Base-by-base conservation (phyloP, 2,888 invertebrate genomes). In the Macropis europaea region DNA sequence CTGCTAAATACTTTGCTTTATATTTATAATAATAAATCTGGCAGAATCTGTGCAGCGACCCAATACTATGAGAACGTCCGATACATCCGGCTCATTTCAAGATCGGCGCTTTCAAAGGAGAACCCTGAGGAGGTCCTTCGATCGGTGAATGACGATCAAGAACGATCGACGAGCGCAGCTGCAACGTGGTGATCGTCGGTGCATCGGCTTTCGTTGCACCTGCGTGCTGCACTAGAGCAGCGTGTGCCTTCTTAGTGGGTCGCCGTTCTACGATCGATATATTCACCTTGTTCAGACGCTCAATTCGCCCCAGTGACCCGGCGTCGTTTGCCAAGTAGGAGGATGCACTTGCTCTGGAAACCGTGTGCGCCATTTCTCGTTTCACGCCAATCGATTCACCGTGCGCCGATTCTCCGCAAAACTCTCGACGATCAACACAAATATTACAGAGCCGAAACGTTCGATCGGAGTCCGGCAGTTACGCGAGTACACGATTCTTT, bases 261-360 rank as follows among this genome's bases (percentile, higher is more conserved):
- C 73, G 71, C 67, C 77, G 50, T 52, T 69, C 68, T 71, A 66
- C 76, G 81, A 83, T 81, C 81, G 81, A 81, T 81, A 81, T 78
- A 69, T 79, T 79, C 83, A 76, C 76, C 73, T 81, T 78, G 83
- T 69, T 66, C 68, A 73, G 78, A 67, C 68, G 83, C 52, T 69
- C 73, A 60, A 74, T 67, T 69, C 73, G 83, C 76, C 83, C 81
- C 53, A 81, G 66, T 81, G 76, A 81, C 81, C 81, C 40, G 71
- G 67, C 67, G 57, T 67, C 63, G 70, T 61, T 73, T 60, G 73
- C 73, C 80, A 73, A 60, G 68, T 77, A 76, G 47, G 66, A 77
- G 77, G 79, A 78, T 78, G 69, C 62, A 63, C 76, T 66, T 59
- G 68, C 67, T 28, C 66, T 73, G 60, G 53, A 71, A 79, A 79